Percentiles rank a stretch among this genome's conserved stretches.
These are phyloP conservation scores for Trachemys scripta DNA, from an alignment of 2,113 vertebrate genomes.

Conservation along the genomic window DNA sequence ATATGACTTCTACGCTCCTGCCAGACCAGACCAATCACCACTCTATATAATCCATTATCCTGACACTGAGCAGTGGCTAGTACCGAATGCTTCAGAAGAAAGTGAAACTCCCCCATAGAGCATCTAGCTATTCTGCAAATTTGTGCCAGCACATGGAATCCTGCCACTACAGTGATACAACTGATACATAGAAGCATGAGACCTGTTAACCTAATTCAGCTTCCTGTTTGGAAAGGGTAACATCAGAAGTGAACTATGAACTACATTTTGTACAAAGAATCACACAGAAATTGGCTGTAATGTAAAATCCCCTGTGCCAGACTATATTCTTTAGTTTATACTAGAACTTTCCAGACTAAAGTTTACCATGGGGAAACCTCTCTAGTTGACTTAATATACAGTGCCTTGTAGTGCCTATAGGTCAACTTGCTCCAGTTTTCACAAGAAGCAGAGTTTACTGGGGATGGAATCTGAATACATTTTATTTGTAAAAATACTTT, in stretches of 20 bases:
- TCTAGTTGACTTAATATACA: background rate
- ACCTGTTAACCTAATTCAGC: background rate
- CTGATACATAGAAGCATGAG: background rate
- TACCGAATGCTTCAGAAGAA: background rate
- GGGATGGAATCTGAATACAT: background rate
- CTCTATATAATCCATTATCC: background rate
- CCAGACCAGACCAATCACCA: no score
- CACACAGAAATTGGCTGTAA: background rate
- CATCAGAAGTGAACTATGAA: background rate
- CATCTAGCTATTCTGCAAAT: background rate
- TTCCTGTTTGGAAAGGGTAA: background rate
- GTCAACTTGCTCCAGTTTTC: background rate
- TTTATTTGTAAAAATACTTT: background rate
- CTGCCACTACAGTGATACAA: background rate
- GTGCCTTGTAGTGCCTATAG: background rate
- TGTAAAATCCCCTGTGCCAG: background rate
- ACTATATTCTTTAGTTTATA: background rate
- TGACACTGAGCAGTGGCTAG: background rate
- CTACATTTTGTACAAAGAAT: background rate
- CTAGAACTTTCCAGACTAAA: background rate
- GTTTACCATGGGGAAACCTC: background rate
- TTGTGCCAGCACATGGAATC: background rate
- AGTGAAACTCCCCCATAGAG: background rate
- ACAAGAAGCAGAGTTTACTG: background rate
- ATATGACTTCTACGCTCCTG: no score